Evolutionary conservation across 2,888 invertebrate species (phyloP).

Genomic region (Rhamphomyia laevipes): DNA sequence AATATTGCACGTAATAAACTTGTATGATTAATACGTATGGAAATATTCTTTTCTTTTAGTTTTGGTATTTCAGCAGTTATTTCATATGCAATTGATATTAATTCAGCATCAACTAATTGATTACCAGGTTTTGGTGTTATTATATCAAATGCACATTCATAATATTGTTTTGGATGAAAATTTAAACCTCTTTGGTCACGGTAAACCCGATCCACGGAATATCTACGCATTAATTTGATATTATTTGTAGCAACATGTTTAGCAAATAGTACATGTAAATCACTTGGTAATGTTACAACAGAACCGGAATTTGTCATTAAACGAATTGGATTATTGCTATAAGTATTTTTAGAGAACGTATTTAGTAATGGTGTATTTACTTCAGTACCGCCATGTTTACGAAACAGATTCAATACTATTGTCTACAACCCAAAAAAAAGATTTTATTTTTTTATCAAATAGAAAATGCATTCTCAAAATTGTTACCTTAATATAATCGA

Average conservation of each 20-base stretch:
- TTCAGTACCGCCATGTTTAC: conserved; percentile 67
- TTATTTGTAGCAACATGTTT: conserved; percentile 71
- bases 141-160: conserved; percentile 89
- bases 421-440: conserved; percentile 11
- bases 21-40: conserved; percentile 68
- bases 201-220: conserved; percentile 76
- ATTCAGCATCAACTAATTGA: conserved; percentile 74
- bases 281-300: conserved; percentile 74
- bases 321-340: conserved; percentile 44
- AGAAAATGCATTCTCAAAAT: neutral
- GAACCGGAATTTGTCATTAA: conserved; percentile 81
- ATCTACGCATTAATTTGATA: conserved; percentile 67
- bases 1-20: conserved; percentile 63
- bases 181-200: conserved; percentile 66
- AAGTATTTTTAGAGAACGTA: conserved; percentile 51
- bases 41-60: conserved; percentile 50
- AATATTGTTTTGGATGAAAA: conserved; percentile 78
- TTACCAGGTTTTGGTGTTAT: conserved; percentile 64
- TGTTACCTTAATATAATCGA: conserved; percentile 33
- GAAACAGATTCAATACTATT: conserved; percentile 48
- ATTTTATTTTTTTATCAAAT: conserved; percentile 13
- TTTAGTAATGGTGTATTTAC: conserved; percentile 69
- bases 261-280: conserved; percentile 70
- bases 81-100: conserved; percentile 66
- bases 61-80: conserved; percentile 56